phyloP scores from a whole-genome alignment of 2,888 invertebrate species.

The Octonoba sinensis region DNA sequence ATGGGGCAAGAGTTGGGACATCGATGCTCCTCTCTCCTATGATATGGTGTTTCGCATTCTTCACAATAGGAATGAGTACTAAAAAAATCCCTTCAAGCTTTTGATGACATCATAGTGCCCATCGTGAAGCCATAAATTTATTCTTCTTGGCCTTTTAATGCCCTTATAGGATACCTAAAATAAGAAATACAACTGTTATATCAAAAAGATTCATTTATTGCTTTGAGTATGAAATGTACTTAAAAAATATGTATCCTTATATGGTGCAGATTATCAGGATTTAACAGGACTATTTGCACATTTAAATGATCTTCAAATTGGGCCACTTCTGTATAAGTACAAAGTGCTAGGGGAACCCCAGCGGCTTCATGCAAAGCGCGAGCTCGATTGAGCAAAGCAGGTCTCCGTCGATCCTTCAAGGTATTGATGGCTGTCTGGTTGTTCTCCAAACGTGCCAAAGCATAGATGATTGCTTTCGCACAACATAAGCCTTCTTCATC shows the following conservation, averaged over 20 bases:
- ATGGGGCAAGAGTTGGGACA: neutral
- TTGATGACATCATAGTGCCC: constrained; percentile 2
- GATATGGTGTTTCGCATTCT: neutral
- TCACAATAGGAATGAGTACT: constrained; percentile 1
- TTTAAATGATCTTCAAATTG: neutral
- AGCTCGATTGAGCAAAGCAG: constrained; percentile 2
- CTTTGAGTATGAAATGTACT: neutral
- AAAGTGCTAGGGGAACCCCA: constrained; percentile 1
- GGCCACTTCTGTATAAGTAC: neutral
- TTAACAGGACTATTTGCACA: constrained; percentile 3
- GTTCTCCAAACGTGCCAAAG: constrained; percentile 7
- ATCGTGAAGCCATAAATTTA: neutral
- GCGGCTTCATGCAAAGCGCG: constrained; percentile 1
- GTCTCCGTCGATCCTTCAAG: neutral
- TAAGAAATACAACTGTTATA: neutral
- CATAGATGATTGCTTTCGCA: constrained; percentile 11
- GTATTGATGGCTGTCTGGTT: neutral
- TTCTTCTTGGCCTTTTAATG: neutral
- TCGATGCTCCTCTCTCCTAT: neutral
- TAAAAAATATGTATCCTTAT: neutral
- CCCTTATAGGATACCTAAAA: neutral
- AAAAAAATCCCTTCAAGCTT: neutral
- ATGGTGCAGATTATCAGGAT: neutral
- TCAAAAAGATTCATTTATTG: neutral
- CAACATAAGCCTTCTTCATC: constrained; percentile 19